These are phyloP conservation scores for Lasioglossum figueresi DNA, from an alignment of 2,888 invertebrate species.

Conservation along the genomic window DNA sequence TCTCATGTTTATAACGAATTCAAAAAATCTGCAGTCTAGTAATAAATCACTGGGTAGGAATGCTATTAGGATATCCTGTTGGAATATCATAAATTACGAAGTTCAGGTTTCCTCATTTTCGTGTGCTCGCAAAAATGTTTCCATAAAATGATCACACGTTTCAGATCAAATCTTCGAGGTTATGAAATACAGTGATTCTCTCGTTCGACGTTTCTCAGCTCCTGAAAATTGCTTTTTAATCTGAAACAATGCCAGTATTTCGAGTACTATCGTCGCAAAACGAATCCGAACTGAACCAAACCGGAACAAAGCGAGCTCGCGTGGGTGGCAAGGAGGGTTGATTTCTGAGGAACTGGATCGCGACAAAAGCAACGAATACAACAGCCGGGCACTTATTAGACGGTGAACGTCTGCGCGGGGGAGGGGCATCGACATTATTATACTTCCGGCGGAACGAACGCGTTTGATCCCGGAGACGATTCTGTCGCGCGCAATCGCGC, in stretches of 20 bases:
- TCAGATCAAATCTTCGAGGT: background rate
- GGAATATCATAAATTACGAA: too few species aligned
- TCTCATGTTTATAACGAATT: too few species aligned
- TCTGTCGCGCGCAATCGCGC: conserved; percentile 55
- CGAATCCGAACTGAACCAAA: background rate
- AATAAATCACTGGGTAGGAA: too few species aligned
- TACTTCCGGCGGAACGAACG: conserved; percentile 35
- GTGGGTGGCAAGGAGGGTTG: background rate
- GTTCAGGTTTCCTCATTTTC: too few species aligned
- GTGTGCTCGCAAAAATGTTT: too few species aligned
- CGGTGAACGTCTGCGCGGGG: background rate
- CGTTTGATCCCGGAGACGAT: conserved; percentile 56
- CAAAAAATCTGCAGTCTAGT: too few species aligned
- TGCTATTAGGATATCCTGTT: too few species aligned
- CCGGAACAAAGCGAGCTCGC: background rate
- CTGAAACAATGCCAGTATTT: background rate
- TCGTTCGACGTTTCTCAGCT: background rate
- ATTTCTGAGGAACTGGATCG: conserved; percentile 34
- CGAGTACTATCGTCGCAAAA: background rate
- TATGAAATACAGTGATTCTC: background rate
- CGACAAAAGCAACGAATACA: conserved; percentile 39
- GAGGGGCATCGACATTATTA: conserved; percentile 24
- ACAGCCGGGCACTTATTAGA: conserved; percentile 48
- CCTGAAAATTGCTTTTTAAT: background rate
- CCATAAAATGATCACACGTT: too few species aligned